Evolutionary conservation across 1,140 invertebrate genomes (phyloP), one percentile per base, ranked within the genome.

Genomic region (Trachymyrmex cornetzi): DNA sequence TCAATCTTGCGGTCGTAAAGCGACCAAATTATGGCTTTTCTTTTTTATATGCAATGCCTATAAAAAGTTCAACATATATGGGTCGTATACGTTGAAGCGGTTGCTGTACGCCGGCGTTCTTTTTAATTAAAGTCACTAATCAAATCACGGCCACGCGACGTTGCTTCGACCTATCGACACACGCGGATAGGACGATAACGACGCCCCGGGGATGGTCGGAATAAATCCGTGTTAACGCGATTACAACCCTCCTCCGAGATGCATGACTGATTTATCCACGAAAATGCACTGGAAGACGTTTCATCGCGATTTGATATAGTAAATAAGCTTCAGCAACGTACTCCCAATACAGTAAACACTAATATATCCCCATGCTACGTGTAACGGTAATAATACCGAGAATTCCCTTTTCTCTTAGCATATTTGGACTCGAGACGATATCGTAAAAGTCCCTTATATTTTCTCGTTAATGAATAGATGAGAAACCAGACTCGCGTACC

Each of bases 151-250:
- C 38, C 74, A 53, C 59, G 82, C 82, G 59, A 22, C 72, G 59
- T 53, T 75, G 80, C 69, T 48, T 61, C 80, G 69, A 84, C 48
- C 69, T 66, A 53, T 63, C 57, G 77, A 71, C 66, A 57, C 79
- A 72, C 74, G 77, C 77, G 85, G 55, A 87, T 84, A 59, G 75
- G 71, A 88, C 75, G 86, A 90, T 90, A 90, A 90, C 89, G 89
- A 90, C 81, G 27, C 93, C 91, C 94, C 75, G 93, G 92, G 80
- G 93, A 90, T 66, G 82, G 79, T 55, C 75, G 77, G 77, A 77
- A 90, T 90, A 85, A 90, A 89, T 87, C 77, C 64, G 71, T 48
- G 88, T 77, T 94, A 94, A 94, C 92, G 88, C 91, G 92, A 94
- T 94, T 94, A 94, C 87, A 91, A 87, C 85, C 90, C 89, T 88